Conservation (phyloP, 1,140 invertebrate genomes). For the Apis mellifera region Amel_HAv3.1 CM009932.2:15716501-15717000, state of each 20-base stretch:
- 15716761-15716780: background rate
- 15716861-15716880: constrained; percentile 64
- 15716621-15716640: background rate
- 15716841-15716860: constrained; percentile 42
- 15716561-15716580: constrained; percentile 66
- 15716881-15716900: constrained; percentile 69
- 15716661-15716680: constrained; percentile 57
- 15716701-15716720: constrained; percentile 70
- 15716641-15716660: constrained; percentile 26
- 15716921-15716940: background rate
- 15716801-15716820: background rate
- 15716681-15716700: constrained; percentile 54
- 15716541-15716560: constrained; percentile 65
- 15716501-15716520: constrained; percentile 55
- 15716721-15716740: too few species aligned
- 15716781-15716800: background rate
- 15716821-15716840: constrained; percentile 63
- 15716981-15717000: too few species aligned
- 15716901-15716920: too few species aligned
- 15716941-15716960: background rate
- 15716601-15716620: background rate
- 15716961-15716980: background rate
- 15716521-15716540: constrained; percentile 49
- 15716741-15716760: background rate
- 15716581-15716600: too few species aligned